phyloP scores from a whole-genome alignment of 2,113 vertebrate species.

The Podarcis cretensis region DNA sequence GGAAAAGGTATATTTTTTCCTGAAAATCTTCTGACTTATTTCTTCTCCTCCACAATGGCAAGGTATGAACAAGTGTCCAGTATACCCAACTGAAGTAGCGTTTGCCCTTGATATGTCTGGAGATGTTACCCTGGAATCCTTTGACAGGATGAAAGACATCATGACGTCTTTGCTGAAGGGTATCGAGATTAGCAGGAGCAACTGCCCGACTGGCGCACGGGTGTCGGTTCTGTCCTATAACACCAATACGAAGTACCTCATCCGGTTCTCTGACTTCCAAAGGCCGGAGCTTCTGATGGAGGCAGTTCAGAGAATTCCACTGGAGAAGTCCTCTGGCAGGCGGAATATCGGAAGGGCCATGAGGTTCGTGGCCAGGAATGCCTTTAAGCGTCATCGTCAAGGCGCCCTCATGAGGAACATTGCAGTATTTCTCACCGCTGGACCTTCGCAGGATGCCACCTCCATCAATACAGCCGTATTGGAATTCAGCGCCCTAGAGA shows the following conservation, averaged over 20 bases:
- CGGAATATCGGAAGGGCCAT: slow-evolving; percentile 83
- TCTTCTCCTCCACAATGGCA: slow-evolving; percentile 5
- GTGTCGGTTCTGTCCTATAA: slow-evolving; percentile 84
- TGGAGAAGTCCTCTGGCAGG: slow-evolving; percentile 71
- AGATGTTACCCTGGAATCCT: slow-evolving; percentile 73
- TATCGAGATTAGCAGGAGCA: slow-evolving; percentile 81
- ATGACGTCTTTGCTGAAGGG: slow-evolving; percentile 77
- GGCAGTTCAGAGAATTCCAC: slow-evolving; percentile 73
- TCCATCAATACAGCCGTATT: slow-evolving; percentile 79
- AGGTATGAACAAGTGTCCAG: slow-evolving; percentile 77
- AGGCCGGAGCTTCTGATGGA: slow-evolving; percentile 72
- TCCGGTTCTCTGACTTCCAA: slow-evolving; percentile 85
- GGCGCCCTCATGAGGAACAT: slow-evolving; percentile 84
- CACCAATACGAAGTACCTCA: slow-evolving; percentile 74
- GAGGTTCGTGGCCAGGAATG: slow-evolving; percentile 85
- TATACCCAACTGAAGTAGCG: slow-evolving; percentile 86
- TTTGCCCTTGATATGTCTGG: slow-evolving; percentile 88
- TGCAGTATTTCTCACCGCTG: slow-evolving; percentile 81
- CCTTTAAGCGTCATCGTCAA: slow-evolving; percentile 82
- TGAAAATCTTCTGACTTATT: slow-evolving; percentile 2
- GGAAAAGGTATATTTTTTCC: neutral
- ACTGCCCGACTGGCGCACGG: slow-evolving; percentile 83
- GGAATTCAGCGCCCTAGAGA: slow-evolving; percentile 80
- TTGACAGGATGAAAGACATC: slow-evolving; percentile 82
- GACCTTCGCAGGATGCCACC: slow-evolving; percentile 55